These are phyloP conservation scores for Lacanobia oleracea DNA, from an alignment of 2,888 invertebrate species.

Conservation along the genomic window DNA sequence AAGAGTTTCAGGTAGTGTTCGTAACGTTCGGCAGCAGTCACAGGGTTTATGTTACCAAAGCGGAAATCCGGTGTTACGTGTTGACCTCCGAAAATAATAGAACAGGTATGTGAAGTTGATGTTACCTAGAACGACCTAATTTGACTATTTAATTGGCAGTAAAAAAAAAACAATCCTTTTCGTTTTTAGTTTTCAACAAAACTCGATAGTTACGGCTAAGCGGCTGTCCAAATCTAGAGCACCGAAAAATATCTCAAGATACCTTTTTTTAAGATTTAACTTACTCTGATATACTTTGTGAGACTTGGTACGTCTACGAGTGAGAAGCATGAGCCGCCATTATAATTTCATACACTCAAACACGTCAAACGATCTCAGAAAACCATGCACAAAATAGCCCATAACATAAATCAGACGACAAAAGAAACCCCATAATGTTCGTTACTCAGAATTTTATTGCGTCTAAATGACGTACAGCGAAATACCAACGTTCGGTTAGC, in stretches of 20 bases:
- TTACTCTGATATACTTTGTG: too few relatives aligned
- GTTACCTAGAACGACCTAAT: not conserved
- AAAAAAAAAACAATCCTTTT: too few relatives aligned
- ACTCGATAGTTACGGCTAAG: not conserved
- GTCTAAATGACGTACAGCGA: constrained; percentile 69
- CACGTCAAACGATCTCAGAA: constrained; percentile 11
- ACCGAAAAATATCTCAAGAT: too few relatives aligned
- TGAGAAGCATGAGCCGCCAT: not conserved
- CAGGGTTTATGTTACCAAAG: constrained; percentile 45
- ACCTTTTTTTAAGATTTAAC: not conserved
- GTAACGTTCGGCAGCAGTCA: constrained; percentile 32
- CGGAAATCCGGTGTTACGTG: constrained; percentile 16
- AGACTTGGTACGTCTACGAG: not conserved
- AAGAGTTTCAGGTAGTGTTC: constrained; percentile 53
- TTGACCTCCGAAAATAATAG: constrained; percentile 20
- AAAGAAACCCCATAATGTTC: constrained; percentile 70
- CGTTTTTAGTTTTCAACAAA: not conserved
- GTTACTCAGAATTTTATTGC: constrained; percentile 72
- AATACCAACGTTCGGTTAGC: constrained; percentile 67
- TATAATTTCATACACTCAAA: constrained; percentile 9
- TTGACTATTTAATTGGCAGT: not conserved
- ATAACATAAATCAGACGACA: constrained; percentile 69
- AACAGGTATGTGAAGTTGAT: not conserved
- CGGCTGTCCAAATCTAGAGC: too few relatives aligned
- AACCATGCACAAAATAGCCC: constrained; percentile 40